Conservation (phyloP, 2,888 invertebrate species). For the Dicranocentrus wangi region DNA sequence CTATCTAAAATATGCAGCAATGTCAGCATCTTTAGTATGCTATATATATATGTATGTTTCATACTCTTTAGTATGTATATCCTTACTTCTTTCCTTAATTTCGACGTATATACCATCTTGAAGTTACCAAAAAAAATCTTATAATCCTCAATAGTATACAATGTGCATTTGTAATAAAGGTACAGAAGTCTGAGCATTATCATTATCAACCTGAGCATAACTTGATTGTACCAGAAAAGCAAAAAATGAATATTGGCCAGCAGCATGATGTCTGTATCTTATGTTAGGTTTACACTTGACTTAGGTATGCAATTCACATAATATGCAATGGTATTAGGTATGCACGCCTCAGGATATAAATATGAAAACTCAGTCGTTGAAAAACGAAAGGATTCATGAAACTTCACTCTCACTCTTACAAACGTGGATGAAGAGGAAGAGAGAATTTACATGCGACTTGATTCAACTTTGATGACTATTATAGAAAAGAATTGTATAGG, state of each 20-base stretch:
- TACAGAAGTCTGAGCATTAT: conserved; percentile 6
- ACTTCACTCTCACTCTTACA: conserved; percentile 27
- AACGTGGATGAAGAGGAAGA: background rate
- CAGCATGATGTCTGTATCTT: background rate
- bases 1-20: conserved; percentile 19
- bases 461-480: too few species aligned
- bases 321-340: conserved; percentile 8
- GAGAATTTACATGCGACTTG: background rate
- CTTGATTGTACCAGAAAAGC: conserved; percentile 5
- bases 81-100: background rate
- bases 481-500: too few species aligned
- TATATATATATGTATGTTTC: conserved; percentile 17
- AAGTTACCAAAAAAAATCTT: conserved; percentile 15
- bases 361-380: conserved; percentile 26
- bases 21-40: conserved; percentile 3
- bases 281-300: too few species aligned
- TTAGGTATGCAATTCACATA: too few species aligned
- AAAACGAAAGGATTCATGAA: conserved; percentile 20
- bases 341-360: conserved; percentile 1
- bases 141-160: conserved; percentile 13
- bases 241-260: background rate
- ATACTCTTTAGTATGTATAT: background rate
- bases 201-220: background rate
- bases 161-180: background rate
- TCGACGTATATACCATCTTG: too few species aligned